Base-by-base conservation (phyloP, 2,797 vertebrate species). In the Melanotaenia pygmaea region DNA sequence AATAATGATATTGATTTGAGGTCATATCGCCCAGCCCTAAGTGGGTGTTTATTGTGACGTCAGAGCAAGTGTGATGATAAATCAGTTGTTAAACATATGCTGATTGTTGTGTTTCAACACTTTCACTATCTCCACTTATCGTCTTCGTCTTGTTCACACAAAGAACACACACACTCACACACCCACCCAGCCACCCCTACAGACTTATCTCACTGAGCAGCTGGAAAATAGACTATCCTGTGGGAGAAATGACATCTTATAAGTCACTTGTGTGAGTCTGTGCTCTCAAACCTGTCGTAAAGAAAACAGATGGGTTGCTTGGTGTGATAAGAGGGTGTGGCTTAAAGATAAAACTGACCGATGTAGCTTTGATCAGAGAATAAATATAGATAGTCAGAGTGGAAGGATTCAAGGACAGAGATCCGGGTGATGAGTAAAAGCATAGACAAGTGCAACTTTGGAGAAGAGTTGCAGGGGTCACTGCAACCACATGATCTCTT, bases 11-110 rank as follows among this genome's bases (percentile, higher is more conserved):
- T 30, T 30, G 28, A 30, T 30, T 30, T 30, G 28, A 30, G 28
- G 28, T 30, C 28, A 30, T 30, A 30, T 30, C 28, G 28, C 28
- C 28, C 28, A 30, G 28, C 28, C 28, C 28, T 30, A 30, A 30
- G 28, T 75, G 38, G 57, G 28, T 20, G 38, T 59, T 20, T 22
- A 30, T 10, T 18, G 34, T 82, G 77, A 90, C 54, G 74, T 85
- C 74, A 67, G 64, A 69, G 56, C 24, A n/a, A 54, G 35, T 59
- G 67, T 56, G 45, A 83, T 58, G 51, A 64, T 81, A 74, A 86
- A 62, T 83, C 72, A 70, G 16, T 51, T 64, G 64, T 69, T 57
- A 20, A 84, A 75, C 81, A 74, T 81, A 85, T 79, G 82, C 64
- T 53, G 5, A n/a, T 47, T 73, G 70, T 74, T 68, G 11, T 18